Evolutionary conservation across 1,140 invertebrate genomes (phyloP).

Genomic region (Scylla paramamosain): DNA sequence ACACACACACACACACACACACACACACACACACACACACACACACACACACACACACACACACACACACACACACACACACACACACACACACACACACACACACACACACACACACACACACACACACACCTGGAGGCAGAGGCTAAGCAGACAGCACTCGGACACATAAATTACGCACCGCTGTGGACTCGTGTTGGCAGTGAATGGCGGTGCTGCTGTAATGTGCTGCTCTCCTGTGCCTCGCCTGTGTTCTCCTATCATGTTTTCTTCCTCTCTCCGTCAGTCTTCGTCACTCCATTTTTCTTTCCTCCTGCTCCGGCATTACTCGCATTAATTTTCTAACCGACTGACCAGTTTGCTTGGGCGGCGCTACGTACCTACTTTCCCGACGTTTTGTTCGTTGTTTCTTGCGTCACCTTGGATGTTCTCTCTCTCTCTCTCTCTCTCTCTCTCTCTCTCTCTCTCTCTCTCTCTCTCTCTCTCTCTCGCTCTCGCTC

Average conservation of each 20-base stretch:
- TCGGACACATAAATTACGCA: background rate
- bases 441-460: conserved; percentile 10
- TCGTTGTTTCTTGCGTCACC: too few species aligned
- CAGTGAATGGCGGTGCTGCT: background rate
- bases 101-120: conserved; percentile 2
- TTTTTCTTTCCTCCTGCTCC: background rate
- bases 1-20: too few species aligned
- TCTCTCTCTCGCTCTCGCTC: background rate
- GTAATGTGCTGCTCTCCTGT: background rate
- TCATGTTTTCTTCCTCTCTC: background rate
- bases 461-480: conserved; percentile 20
- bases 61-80: too few species aligned
- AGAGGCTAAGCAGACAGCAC: background rate
- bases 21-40: too few species aligned
- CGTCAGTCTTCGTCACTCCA: background rate
- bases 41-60: too few species aligned
- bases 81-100: too few species aligned
- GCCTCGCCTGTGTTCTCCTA: background rate
- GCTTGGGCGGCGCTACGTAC: too few species aligned
- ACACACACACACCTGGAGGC: conserved; percentile 3
- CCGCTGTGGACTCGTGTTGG: too few species aligned
- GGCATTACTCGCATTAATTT: too few species aligned
- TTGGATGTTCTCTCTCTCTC: background rate
- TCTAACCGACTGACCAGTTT: too few species aligned
- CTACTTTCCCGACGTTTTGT: too few species aligned